These are phyloP conservation scores for Ennomos fuscantarius DNA, from an alignment of 2,888 invertebrate genomes.

Conservation along the genomic window DNA sequence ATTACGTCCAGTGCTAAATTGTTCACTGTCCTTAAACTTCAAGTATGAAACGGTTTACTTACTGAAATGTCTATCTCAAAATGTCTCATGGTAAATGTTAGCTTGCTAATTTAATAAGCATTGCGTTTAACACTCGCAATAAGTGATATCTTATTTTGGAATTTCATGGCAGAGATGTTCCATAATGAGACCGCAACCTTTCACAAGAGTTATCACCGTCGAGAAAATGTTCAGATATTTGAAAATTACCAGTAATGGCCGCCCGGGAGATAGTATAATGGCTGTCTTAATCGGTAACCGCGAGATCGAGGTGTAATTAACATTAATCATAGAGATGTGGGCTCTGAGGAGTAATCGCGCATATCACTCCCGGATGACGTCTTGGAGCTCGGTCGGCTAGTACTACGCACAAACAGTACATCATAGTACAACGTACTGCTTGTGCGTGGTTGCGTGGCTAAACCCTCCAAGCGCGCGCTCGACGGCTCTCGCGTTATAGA, in stretches of 20 bases:
- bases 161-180: slow-evolving; percentile 4
- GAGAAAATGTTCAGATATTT: slow-evolving; percentile 48
- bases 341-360: slow-evolving; percentile 68
- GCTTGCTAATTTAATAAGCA: no score
- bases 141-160: slow-evolving; percentile 2
- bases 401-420: slow-evolving; percentile 6
- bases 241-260: slow-evolving; percentile 63
- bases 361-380: slow-evolving; percentile 59
- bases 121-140: no score
- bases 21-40: no score
- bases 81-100: no score
- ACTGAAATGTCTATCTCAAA: no score
- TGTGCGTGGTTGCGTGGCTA: slow-evolving; percentile 38
- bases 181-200: slow-evolving; percentile 25
- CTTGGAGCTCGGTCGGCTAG: not conserved
- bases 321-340: slow-evolving; percentile 77
- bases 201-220: slow-evolving; percentile 30
- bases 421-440: slow-evolving; percentile 33
- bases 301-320: slow-evolving; percentile 76
- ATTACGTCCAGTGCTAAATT: no score
- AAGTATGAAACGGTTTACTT: no score
- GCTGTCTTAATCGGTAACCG: slow-evolving; percentile 70
- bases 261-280: slow-evolving; percentile 70
- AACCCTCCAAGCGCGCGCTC: slow-evolving; percentile 4
- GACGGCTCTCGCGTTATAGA: slow-evolving; percentile 52